A percentile compares a stretch with the other conserved stretches of the same genome.
Evolutionary conservation across 1,140 invertebrate species (phyloP).

Genomic region (Phymorhynchus buccinoides): DNA sequence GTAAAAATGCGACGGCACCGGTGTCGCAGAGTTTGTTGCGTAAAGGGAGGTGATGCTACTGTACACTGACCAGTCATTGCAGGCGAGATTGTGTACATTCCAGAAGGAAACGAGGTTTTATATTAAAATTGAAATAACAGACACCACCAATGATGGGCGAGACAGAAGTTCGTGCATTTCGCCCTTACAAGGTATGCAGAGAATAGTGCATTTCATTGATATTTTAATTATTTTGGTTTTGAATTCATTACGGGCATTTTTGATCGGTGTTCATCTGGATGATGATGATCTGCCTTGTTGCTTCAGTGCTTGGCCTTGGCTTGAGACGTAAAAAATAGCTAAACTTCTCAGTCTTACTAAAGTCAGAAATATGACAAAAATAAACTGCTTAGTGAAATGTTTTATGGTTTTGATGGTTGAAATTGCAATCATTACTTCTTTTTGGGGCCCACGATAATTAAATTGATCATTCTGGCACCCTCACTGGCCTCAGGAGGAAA

Average conservation of each 20-base stretch:
- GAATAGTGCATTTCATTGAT: background rate
- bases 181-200: conserved; percentile 14
- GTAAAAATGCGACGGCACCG: background rate
- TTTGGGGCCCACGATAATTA: too few species aligned
- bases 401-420: too few species aligned
- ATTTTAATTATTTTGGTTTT: too few species aligned
- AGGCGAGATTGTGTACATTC: background rate
- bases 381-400: too few species aligned
- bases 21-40: background rate
- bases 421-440: too few species aligned
- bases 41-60: conserved; percentile 1
- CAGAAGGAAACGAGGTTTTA: background rate
- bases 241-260: background rate
- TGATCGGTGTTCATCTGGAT: too few species aligned
- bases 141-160: background rate
- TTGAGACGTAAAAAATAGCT: background rate
- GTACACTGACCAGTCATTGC: background rate
- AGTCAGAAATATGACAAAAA: too few species aligned
- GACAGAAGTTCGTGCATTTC: conserved; percentile 1
- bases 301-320: background rate
- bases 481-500: too few species aligned
- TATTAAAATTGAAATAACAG: background rate
- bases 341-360: background rate
- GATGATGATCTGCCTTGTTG: background rate
- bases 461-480: too few species aligned